Evolutionary conservation across 2,888 invertebrate species (phyloP), one percentile per base, ranked within the genome.

Genomic region (Drosophila mimica): DNA sequence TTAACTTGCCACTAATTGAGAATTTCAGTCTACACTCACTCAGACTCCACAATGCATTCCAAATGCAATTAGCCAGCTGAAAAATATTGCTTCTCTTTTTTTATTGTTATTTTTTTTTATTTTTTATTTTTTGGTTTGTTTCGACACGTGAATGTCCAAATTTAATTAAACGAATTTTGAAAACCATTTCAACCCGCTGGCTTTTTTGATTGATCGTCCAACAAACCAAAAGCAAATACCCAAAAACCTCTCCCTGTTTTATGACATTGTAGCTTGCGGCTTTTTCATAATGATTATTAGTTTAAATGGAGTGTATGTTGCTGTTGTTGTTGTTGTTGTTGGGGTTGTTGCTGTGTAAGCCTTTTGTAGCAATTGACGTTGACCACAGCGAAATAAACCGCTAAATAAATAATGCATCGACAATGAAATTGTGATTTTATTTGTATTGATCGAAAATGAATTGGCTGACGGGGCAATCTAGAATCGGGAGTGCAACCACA

Each of bases 331-430:
- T 56, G 57, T 36, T 36, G 25, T 36, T 15, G 36, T 17, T 40
- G n/a, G 0, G 6, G 20, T 57, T 65, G 57, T 54, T 59, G 48
- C 53, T 64, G 59, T 36, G 48, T 56, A 48, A 49, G 64, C 61
- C 64, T 68, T 74, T 71, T 59, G 72, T 54, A 20, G 63, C 60
- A 70, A 70, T 82, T 70, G 58, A 68, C 56, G 63, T 30, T 74
- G 73, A 88, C 87, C 89, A 33, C 89, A 79, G 61, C 57, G 75
- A 52, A 79, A 79, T 77, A 82, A 89, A 87, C 84, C 86, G 76
- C 89, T 79, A 87, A 89, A 84, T 83, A 89, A 87, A 89, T 89
- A 77, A 89, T 86, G 64, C 67, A 82, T 57, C 20, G 70, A 70
- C 60, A 61, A 71, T 77, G 64, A 70, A 73, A 79, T 70, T 85